phyloP scores from a whole-genome alignment of 1,140 invertebrate species.

The Myzus persicae region DNA sequence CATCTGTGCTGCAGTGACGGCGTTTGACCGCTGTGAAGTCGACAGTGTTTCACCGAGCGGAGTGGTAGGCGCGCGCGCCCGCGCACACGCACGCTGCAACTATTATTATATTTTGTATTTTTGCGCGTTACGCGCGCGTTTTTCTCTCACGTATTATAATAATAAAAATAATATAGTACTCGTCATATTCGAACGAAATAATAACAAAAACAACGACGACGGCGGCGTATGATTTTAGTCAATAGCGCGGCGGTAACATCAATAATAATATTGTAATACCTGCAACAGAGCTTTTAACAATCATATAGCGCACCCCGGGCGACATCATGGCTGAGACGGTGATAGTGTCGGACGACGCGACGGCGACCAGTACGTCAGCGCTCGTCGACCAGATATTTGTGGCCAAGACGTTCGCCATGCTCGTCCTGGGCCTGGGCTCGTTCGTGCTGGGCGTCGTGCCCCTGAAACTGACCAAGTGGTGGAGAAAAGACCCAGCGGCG shows the following conservation, averaged over 20 bases:
- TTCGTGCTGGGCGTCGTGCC: slow-evolving; percentile 75
- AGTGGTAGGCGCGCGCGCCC: neutral
- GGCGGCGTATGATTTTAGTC: neutral
- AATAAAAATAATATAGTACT: neutral
- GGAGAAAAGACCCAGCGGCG: slow-evolving; percentile 60
- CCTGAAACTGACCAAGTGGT: slow-evolving; percentile 66
- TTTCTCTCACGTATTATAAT: neutral
- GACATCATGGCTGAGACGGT: neutral
- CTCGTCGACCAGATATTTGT: slow-evolving; percentile 63
- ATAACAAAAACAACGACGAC: neutral
- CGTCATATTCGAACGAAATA: neutral
- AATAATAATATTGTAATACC: neutral
- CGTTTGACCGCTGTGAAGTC: neutral
- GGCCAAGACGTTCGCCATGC: slow-evolving; percentile 76
- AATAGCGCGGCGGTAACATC: neutral
- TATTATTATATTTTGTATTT: slow-evolving; percentile 4
- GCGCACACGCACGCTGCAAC: neutral
- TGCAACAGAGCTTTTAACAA: neutral
- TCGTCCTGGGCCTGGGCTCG: slow-evolving; percentile 73
- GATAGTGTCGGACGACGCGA: neutral
- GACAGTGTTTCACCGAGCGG: neutral
- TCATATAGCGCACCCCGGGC: neutral
- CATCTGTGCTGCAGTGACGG: neutral
- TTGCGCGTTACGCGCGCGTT: neutral
- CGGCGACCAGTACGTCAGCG: neutral